Evolutionary conservation across 2,888 invertebrate genomes (phyloP).

Genomic region (Linhomoeus sp.): DNA sequence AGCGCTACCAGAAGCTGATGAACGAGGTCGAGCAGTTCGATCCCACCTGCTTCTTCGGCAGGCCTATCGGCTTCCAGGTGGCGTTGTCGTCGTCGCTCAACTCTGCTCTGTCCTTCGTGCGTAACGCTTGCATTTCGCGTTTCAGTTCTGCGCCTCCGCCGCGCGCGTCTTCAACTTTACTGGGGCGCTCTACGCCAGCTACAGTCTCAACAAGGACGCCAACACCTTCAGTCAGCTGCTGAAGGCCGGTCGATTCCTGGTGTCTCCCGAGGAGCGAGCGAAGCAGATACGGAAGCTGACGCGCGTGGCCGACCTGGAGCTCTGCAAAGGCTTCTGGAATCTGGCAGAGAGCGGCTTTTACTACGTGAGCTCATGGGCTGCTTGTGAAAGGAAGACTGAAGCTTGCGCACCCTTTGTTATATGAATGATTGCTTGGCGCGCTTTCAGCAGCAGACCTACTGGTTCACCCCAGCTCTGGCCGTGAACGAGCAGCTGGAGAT

Average conservation of each 20-base stretch:
- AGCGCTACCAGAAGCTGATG: too few relatives aligned
- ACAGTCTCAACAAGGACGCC: conserved; percentile 44
- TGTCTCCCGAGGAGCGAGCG: conserved; percentile 50
- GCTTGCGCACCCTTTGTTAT: neutral
- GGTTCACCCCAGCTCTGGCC: conserved; percentile 56
- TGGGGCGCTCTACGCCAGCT: conserved; percentile 70
- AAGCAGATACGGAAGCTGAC: conserved; percentile 52
- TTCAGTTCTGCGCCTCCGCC: conserved; percentile 65
- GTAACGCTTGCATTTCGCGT: too few relatives aligned
- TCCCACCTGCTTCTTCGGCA: conserved; percentile 81
- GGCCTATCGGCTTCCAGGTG: conserved; percentile 79
- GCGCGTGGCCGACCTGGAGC: conserved; percentile 70
- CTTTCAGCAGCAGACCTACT: conserved; percentile 53
- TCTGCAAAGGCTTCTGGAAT: conserved; percentile 64
- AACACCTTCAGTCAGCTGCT: conserved; percentile 9
- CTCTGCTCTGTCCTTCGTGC: too few relatives aligned
- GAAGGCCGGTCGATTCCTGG: conserved; percentile 18
- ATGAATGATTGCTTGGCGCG: neutral
- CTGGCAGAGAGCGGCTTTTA: conserved; percentile 38
- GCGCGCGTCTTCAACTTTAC: conserved; percentile 59
- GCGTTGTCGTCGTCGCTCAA: too few relatives aligned
- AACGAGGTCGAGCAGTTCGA: conserved; percentile 52
- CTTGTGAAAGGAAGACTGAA: neutral
- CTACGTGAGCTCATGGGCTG: neutral
- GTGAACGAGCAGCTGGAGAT: conserved; percentile 66